Evolutionary conservation across 2,797 vertebrate species (phyloP).

Genomic region (Dermochelys coriacea): DNA sequence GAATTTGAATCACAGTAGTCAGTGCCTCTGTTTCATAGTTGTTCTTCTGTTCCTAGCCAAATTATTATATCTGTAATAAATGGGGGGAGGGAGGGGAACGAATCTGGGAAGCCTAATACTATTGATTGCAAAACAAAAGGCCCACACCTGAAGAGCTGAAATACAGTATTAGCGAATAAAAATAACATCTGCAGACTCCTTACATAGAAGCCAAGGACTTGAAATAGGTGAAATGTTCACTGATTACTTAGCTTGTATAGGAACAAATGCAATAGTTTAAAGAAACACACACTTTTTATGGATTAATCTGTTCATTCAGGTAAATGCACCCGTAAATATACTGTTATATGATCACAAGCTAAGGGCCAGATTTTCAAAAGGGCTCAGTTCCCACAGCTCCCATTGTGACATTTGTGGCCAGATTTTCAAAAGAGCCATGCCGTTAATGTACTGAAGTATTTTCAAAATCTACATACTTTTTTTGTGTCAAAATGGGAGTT

Average conservation of each 20-base stretch:
- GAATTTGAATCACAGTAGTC: background rate
- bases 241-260: background rate
- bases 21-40: background rate
- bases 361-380: background rate
- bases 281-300: background rate
- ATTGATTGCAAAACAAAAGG: background rate
- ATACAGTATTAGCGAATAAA: background rate
- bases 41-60: background rate
- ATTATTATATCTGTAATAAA: background rate
- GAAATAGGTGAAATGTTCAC: background rate
- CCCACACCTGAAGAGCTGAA: background rate
- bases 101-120: background rate
- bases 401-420: background rate
- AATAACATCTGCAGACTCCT: background rate
- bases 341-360: background rate
- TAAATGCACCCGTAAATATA: background rate
- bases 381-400: background rate
- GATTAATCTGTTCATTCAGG: background rate
- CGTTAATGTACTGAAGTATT: constrained; percentile 1
- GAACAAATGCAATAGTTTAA: background rate
- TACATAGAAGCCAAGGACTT: background rate
- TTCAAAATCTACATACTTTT: background rate
- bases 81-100: background rate
- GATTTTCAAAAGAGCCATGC: constrained; percentile 13
- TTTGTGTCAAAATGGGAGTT: constrained; percentile 17